phyloP scores from a whole-genome alignment of 2,888 invertebrate genomes.

The Polietes domitor region DNA sequence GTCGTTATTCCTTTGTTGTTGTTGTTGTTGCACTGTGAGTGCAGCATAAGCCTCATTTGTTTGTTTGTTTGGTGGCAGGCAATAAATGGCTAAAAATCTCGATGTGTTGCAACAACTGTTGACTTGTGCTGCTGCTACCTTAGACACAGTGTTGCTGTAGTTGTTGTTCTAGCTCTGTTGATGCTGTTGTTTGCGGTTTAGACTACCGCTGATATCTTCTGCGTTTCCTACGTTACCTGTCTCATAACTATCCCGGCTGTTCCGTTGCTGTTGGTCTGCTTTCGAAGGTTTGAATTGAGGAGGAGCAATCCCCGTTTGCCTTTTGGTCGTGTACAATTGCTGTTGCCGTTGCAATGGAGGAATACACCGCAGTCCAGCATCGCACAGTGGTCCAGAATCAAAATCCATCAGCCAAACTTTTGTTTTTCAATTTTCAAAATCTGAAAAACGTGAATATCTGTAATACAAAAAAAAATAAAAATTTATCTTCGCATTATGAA shows the following conservation, averaged over 20 bases:
- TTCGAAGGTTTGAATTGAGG: background rate
- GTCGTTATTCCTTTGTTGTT: background rate
- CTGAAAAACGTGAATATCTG: too few relatives aligned
- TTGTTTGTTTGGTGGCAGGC: slow-evolving; percentile 1
- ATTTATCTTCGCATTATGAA: too few relatives aligned
- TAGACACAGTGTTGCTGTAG: slow-evolving; percentile 3
- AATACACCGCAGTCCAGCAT: slow-evolving; percentile 9
- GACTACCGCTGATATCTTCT: slow-evolving; percentile 1
- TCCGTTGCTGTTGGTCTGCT: background rate
- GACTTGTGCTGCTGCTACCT: slow-evolving; percentile 34
- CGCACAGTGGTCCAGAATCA: too few relatives aligned
- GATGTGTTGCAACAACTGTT: slow-evolving; percentile 8
- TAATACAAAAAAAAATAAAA: too few relatives aligned
- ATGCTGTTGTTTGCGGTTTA: slow-evolving; percentile 25
- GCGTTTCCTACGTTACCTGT: slow-evolving; percentile 3
- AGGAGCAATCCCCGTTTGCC: background rate
- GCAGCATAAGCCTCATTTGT: slow-evolving; percentile 13
- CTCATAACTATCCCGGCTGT: background rate
- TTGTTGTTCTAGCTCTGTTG: background rate
- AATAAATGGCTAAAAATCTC: slow-evolving; percentile 10
- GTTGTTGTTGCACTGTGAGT: background rate
- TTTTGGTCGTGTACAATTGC: background rate
- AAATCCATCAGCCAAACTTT: too few relatives aligned
- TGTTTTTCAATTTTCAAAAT: too few relatives aligned
- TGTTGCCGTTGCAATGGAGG: background rate